These are phyloP conservation scores for Catharus bicknelli DNA, from an alignment of 2,113 vertebrate species.

Conservation along the genomic window DNA sequence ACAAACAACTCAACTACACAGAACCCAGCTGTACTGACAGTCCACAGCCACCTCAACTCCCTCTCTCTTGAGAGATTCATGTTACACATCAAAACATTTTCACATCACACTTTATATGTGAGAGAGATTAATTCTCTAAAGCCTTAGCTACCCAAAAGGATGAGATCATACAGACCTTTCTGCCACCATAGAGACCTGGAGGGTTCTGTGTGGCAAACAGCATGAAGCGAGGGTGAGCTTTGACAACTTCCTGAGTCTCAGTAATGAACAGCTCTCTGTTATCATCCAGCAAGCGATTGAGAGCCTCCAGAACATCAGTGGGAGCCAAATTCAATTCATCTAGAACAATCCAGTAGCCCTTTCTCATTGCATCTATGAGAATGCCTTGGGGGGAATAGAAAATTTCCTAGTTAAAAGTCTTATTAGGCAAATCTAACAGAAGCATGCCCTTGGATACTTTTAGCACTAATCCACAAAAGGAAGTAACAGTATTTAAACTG, in stretches of 20 bases:
- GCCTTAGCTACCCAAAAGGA: not conserved
- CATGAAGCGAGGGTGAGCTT: slow-evolving; percentile 94
- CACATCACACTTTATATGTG: accelerated
- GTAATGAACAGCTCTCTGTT: slow-evolving; percentile 94
- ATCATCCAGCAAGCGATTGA: slow-evolving; percentile 94
- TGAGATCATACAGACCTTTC: slow-evolving; percentile 81
- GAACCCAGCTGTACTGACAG: not conserved
- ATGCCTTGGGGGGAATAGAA: slow-evolving; percentile 76
- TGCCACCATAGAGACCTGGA: slow-evolving; percentile 93
- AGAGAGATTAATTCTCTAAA: not conserved
- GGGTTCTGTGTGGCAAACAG: slow-evolving; percentile 98
- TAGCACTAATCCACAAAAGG: not conserved
- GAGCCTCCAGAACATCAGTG: slow-evolving; percentile 94
- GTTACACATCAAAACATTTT: not conserved
- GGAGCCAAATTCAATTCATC: slow-evolving; percentile 97
- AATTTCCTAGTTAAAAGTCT: not conserved
- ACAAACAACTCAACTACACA: not conserved
- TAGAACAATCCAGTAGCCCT: slow-evolving; percentile 96
- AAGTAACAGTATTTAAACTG: not conserved
- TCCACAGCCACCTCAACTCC: not conserved
- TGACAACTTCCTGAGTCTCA: slow-evolving; percentile 96
- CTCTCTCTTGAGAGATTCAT: not conserved
- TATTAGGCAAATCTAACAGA: not conserved
- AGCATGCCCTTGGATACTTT: not conserved
- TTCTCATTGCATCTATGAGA: slow-evolving; percentile 95